Evolutionary conservation across 2,797 vertebrate species (phyloP).

Genomic region (Enteromius paludinosus): DNA sequence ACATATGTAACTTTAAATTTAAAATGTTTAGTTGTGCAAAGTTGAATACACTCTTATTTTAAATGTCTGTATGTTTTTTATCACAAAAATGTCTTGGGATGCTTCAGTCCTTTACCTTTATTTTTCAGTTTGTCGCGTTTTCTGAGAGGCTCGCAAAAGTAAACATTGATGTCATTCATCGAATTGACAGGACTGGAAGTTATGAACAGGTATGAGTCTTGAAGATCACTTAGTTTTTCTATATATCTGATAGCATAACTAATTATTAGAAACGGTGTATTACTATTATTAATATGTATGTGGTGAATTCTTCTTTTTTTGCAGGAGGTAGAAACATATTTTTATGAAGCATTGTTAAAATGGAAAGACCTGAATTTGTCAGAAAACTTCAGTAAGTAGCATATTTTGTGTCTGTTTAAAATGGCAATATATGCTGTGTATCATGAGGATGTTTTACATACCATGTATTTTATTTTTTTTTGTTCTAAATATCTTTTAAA

Average conservation of each 20-base stretch:
- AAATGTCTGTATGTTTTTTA: not conserved
- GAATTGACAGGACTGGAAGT: slow-evolving; percentile 91
- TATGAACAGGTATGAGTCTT: slow-evolving; percentile 85
- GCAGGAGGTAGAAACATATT: slow-evolving; percentile 96
- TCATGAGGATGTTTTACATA: not conserved
- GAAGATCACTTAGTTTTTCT: not conserved
- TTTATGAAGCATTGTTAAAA: slow-evolving; percentile 91
- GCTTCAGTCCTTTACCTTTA: not conserved
- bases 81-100: not conserved
- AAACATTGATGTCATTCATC: slow-evolving; percentile 96
- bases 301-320: slow-evolving; percentile 44
- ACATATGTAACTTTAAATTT: not conserved
- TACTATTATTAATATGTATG: not conserved
- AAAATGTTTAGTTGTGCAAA: not conserved
- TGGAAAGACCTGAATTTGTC: slow-evolving; percentile 97
- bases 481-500: no score
- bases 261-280: no score
- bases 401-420: not conserved
- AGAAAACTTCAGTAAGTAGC: slow-evolving; percentile 89
- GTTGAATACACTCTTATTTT: not conserved
- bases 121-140: slow-evolving; percentile 92
- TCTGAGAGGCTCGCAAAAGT: slow-evolving; percentile 93
- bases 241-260: not conserved
- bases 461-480: not conserved
- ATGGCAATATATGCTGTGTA: not conserved